A percentile compares a stretch with the other conserved stretches of the same genome.
These are phyloP conservation scores for Allacma fusca DNA, from an alignment of 2,888 invertebrate genomes.

Conservation along the genomic window DNA sequence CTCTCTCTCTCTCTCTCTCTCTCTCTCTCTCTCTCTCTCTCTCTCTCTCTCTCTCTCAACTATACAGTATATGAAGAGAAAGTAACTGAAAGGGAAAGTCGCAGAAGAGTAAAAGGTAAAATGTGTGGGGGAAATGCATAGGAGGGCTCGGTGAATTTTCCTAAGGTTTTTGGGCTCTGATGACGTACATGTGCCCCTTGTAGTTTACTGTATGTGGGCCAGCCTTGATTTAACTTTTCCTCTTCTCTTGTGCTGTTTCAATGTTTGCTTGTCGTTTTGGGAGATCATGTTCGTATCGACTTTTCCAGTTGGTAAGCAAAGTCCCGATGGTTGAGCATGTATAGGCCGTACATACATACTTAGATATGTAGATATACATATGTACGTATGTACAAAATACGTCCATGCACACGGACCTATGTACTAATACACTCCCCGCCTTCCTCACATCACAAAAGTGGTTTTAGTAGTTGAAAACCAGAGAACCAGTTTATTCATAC, in stretches of 20 bases:
- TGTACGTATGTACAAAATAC: too few species aligned
- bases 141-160: neutral
- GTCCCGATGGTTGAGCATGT: neutral
- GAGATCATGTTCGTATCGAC: conserved; percentile 38
- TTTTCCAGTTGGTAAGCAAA: conserved; percentile 39
- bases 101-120: neutral
- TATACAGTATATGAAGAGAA: too few species aligned
- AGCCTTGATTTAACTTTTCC: conserved; percentile 16
- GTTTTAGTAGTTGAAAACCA: too few species aligned
- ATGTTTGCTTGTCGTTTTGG: conserved; percentile 14
- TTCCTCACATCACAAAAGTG: too few species aligned
- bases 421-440: too few species aligned
- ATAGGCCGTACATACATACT: neutral
- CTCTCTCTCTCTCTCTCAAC: too few species aligned
- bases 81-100: neutral
- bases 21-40: too few species aligned
- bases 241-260: conserved; percentile 17
- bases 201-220: neutral
- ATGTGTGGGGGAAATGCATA: neutral
- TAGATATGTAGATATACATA: too few species aligned
- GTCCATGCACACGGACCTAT: too few species aligned
- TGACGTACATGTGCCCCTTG: neutral
- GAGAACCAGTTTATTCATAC: too few species aligned
- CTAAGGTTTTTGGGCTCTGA: neutral
- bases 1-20: too few species aligned